A percentile compares a stretch with the other conserved stretches of the same genome.
Conservation (phyloP, 1,140 invertebrate species). For the Branchinecta lindahli region DNA sequence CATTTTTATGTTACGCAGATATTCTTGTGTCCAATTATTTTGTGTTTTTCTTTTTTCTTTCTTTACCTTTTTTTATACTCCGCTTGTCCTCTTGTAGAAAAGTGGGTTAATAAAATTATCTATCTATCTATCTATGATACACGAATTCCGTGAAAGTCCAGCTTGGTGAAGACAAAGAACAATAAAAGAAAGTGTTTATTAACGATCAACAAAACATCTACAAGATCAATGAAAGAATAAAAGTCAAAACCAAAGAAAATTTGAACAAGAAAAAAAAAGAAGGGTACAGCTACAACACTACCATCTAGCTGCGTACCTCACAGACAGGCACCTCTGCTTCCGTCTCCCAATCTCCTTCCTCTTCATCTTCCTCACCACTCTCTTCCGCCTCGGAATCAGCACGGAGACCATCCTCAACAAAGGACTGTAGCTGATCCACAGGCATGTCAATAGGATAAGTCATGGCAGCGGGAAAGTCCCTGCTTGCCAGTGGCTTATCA, state of each 20-base stretch:
- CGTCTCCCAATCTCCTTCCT: background rate
- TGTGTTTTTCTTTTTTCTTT: too few species aligned
- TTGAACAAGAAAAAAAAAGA: background rate
- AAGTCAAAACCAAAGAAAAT: background rate
- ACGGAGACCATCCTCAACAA: slow-evolving; percentile 14
- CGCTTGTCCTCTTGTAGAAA: too few species aligned
- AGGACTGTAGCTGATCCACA: slow-evolving; percentile 8
- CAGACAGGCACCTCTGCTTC: too few species aligned
- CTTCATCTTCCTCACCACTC: slow-evolving; percentile 12
- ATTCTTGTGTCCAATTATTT: too few species aligned
- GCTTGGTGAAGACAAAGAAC: too few species aligned
- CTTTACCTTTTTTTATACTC: too few species aligned
- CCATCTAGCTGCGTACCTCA: background rate
- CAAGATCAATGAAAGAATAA: background rate
- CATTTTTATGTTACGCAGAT: too few species aligned
- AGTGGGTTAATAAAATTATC: too few species aligned
- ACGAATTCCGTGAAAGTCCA: too few species aligned
- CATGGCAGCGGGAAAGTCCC: background rate
- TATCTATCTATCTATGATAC: too few species aligned
- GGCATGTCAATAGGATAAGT: background rate
- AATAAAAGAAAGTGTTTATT: background rate
- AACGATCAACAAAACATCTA: background rate
- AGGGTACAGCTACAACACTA: background rate
- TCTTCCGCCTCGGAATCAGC: slow-evolving; percentile 12
- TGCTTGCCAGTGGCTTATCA: slow-evolving; percentile 18